Base-by-base conservation (phyloP, 2,888 invertebrate species). In the Anthophora plumipes region DNA sequence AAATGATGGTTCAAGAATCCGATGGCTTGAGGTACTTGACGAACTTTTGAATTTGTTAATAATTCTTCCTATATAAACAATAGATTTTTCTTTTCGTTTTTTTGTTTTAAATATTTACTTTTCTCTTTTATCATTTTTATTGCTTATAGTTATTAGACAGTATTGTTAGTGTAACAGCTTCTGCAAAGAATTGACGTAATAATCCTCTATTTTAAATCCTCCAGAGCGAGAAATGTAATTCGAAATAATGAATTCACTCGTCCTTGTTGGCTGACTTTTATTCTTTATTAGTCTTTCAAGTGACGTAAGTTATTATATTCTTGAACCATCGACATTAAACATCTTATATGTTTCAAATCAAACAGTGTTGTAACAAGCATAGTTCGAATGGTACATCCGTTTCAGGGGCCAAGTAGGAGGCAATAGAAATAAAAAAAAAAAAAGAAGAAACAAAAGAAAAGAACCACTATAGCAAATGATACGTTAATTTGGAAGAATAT, bases 321-420 rank as follows among this genome's bases (percentile, higher is more conserved):
- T 55, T 12, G 43, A 55, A 55, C 54, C 50, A 37, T 0, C 5
- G 11, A 37, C 0, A 9, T 37, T 20, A 6, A 60, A 41, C 41
- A 43, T 39, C 48, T 39, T 31, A 20, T 50, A 41, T 59, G 31
- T 64, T 43, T 25, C n/a, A 54, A 52, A 72, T 50, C 48, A 31
- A 57, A 22, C 50, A 41, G 48, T 57, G 50, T 59, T 64, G 72
- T 72, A 57, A 72, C 41, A 64, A 50, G 59, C 20, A 57, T 64
- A 64, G 64, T 77, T 52, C 52, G 22, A 22, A 31, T 48, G 72
- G 72, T 39, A 25, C 52, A 22, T 69, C 31, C 41, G 41, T 77
- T 52, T 43, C 57, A 72, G 76, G 76, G 76, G 72, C 76, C 76
- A 77, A 77, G 37, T 57, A 48, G 41, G n/a, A 14, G 20, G 43